Evolutionary conservation across 1,140 invertebrate genomes (phyloP).

Genomic region (Proctacanthus coquilletti): DNA sequence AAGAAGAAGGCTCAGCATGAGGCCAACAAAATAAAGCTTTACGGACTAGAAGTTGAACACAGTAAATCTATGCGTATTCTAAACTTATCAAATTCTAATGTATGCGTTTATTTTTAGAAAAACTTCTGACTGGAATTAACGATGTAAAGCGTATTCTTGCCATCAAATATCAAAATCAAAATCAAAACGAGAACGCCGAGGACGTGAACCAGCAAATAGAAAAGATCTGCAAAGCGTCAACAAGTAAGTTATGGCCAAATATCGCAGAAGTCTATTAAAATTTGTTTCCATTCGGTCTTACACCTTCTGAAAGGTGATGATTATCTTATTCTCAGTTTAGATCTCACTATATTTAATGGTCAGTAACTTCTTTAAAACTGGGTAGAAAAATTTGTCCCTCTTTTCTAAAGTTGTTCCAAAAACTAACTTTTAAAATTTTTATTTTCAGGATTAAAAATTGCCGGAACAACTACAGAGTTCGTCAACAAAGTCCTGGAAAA

Average conservation of each 20-base stretch:
- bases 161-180: conserved; percentile 37
- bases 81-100: not conserved
- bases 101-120: conserved; percentile 35
- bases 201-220: conserved; percentile 50
- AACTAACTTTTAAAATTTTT: too few species aligned
- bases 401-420: too few species aligned
- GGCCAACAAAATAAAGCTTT: conserved; percentile 88
- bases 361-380: not conserved
- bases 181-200: conserved; percentile 37
- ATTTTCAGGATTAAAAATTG: conserved; percentile 52
- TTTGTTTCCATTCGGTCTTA: conserved; percentile 4
- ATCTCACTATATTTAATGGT: not conserved
- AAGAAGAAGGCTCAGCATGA: conserved; percentile 94
- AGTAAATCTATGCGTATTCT: conserved; percentile 43
- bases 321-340: conserved; percentile 2
- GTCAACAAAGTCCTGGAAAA: conserved; percentile 74
- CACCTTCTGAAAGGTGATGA: not conserved
- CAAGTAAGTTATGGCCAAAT: conserved; percentile 37
- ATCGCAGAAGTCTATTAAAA: conserved; percentile 3
- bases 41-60: conserved; percentile 85
- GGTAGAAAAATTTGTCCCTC: too few species aligned
- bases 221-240: conserved; percentile 43
- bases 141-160: conserved; percentile 48
- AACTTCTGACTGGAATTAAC: conserved; percentile 46
- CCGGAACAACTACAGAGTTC: conserved; percentile 69